A percentile compares a stretch with the other conserved stretches of the same genome.
Conservation (phyloP, 2,888 invertebrate species). For the Chamaedrilus cognettii region DNA sequence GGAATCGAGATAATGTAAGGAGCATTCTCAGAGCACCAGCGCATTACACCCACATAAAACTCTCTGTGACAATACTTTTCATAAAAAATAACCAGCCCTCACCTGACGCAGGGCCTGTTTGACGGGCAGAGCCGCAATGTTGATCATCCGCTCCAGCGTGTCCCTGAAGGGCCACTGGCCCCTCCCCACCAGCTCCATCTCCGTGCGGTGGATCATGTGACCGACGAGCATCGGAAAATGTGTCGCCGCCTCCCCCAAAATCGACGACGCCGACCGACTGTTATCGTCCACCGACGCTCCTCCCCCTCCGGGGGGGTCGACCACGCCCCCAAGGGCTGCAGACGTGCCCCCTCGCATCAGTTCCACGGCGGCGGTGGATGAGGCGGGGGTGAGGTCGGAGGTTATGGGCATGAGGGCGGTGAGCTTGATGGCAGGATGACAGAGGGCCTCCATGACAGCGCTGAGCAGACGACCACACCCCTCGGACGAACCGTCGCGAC, state of each 20-base stretch:
- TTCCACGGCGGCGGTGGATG: no score
- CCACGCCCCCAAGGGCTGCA: no score
- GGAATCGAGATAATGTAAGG: no score
- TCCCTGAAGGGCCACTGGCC: slow-evolving; percentile 73
- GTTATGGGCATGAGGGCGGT: slow-evolving; percentile 76
- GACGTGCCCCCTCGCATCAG: no score
- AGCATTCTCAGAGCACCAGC: no score
- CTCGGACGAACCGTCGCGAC: slow-evolving; percentile 46
- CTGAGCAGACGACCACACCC: slow-evolving; percentile 70
- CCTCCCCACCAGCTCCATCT: slow-evolving; percentile 45
- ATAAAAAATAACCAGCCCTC: background rate
- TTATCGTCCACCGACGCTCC: slow-evolving; percentile 49
- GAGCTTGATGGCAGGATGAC: slow-evolving; percentile 74
- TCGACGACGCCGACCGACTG: slow-evolving; percentile 53
- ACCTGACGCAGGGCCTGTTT: slow-evolving; percentile 62
- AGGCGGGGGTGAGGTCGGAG: slow-evolving; percentile 59
- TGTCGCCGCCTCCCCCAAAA: slow-evolving; percentile 47
- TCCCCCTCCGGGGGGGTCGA: no score
- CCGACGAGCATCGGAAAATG: slow-evolving; percentile 30
- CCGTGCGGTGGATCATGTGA: slow-evolving; percentile 35
- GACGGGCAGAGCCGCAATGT: slow-evolving; percentile 80
- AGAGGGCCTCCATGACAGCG: slow-evolving; percentile 82
- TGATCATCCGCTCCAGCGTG: slow-evolving; percentile 79
- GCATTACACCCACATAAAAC: no score
- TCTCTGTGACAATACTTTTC: no score